phyloP scores from a whole-genome alignment of 2,797 vertebrate species.

The Molossus molossus region DNA sequence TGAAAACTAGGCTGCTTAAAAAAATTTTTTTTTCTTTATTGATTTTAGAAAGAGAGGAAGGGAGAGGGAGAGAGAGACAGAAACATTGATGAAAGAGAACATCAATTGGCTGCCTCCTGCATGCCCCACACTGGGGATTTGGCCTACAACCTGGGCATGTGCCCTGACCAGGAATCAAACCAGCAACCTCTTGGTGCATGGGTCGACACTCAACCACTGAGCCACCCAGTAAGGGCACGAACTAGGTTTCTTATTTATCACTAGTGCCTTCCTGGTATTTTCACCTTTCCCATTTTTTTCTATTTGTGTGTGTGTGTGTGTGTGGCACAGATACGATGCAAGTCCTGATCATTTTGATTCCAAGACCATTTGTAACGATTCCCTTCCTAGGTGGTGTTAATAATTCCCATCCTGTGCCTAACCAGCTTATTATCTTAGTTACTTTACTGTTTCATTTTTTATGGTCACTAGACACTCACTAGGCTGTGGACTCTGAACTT shows the following conservation, averaged over 20 bases:
- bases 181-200: too few species aligned
- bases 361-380: not conserved
- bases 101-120: too few species aligned
- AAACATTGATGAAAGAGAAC: too few species aligned
- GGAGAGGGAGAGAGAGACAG: too few species aligned
- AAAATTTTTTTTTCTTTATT: too few species aligned
- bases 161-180: too few species aligned
- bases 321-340: not conserved
- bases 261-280: not conserved
- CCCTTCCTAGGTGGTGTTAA: not conserved
- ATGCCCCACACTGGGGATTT: too few species aligned
- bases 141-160: too few species aligned
- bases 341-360: not conserved
- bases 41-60: too few species aligned
- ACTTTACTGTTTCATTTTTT: not conserved
- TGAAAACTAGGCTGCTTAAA: not conserved
- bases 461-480: not conserved
- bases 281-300: not conserved
- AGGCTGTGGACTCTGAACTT: not conserved
- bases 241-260: not conserved
- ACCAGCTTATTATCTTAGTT: not conserved
- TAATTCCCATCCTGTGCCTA: not conserved
- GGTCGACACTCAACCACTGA: too few species aligned
- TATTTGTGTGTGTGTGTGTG: not conserved
- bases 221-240: too few species aligned